Evolutionary conservation across 2,113 vertebrate species (phyloP), one percentile per base, ranked within the genome.

Genomic region (Labeo catla): DNA sequence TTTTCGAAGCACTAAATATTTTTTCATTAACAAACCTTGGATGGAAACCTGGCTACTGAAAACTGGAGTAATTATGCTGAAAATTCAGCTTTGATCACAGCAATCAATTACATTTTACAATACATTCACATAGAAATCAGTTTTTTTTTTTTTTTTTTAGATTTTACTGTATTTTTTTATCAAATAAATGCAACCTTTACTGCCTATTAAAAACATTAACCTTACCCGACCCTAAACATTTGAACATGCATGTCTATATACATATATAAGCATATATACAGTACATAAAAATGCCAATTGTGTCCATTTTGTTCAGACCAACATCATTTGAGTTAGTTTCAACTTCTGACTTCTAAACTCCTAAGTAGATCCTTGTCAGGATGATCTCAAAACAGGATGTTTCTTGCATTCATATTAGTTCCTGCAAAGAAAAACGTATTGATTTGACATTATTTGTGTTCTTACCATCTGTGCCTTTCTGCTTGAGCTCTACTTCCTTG

Each of bases 401-500:
- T 65, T 65, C 12, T 28, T 10, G n/a, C 16, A 21, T 9, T 36
- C 2, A 4, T 19, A 21, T 8, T 8, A 4, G 68, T 6, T 43
- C 21, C 39, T 45, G 39, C 8, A 16, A 2, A 2, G 39, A 73
- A 2, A n/a, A 6, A 9, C 1, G 4, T 13, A 57, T 11, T 21
- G 50, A 11, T 34, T 36, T 8, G 15, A 54, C 8, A 49, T 86
- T 8, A 49, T 4, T 43, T 54, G 13, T 19, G 15, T 15, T 59
- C 85, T 92, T 93, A 98, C 98, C 98, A 95, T 96, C 97, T 0
- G 92, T 87, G n/a, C 95, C 97, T 93, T 94, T 97, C 94, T 98
- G 98, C 86, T 99, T 99, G 70, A 96, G 96, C 92, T 96, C 98
- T 92, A 99, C 97, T 92, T 98, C 98, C 82, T 90, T 95, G 90